These are phyloP conservation scores for Crotalus tigris DNA, from an alignment of 2,113 vertebrate species.

Conservation along the genomic window DNA sequence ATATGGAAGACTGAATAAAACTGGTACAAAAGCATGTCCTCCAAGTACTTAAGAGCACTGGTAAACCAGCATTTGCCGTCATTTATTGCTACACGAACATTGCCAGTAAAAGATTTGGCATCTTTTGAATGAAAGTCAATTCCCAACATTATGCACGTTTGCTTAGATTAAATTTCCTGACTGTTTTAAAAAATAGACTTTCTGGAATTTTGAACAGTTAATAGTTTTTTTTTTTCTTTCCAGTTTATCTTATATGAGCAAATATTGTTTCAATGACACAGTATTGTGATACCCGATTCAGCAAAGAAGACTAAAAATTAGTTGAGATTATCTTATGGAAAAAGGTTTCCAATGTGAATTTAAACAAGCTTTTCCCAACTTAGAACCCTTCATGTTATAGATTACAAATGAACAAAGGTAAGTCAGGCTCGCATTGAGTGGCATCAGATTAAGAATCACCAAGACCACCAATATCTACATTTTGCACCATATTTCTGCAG, in stretches of 20 bases:
- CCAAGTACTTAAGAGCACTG: constrained; percentile 7
- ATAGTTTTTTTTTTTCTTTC: neutral
- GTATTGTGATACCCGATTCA: neutral
- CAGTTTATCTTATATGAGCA: neutral
- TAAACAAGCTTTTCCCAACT: neutral
- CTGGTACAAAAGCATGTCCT: constrained; percentile 2
- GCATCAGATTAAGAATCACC: too few relatives aligned
- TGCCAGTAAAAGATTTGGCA: neutral
- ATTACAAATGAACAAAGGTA: neutral
- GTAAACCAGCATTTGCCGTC: neutral
- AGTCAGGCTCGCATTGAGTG: too few relatives aligned
- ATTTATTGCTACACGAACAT: constrained; percentile 45
- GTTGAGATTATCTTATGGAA: neutral
- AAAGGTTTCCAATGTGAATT: constrained; percentile 18
- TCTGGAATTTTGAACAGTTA: neutral
- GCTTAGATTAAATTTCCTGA: neutral
- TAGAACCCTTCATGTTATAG: neutral
- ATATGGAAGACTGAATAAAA: constrained; percentile 21
- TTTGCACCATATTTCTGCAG: constrained; percentile 26
- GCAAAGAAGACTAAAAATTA: neutral
- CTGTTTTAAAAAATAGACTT: neutral
- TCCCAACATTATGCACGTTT: neutral
- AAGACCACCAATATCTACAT: neutral
- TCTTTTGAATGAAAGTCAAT: neutral
- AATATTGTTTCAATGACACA: neutral